These are phyloP conservation scores for Botia almorhae DNA, from an alignment of 2,797 vertebrate genomes.

Conservation along the genomic window DNA sequence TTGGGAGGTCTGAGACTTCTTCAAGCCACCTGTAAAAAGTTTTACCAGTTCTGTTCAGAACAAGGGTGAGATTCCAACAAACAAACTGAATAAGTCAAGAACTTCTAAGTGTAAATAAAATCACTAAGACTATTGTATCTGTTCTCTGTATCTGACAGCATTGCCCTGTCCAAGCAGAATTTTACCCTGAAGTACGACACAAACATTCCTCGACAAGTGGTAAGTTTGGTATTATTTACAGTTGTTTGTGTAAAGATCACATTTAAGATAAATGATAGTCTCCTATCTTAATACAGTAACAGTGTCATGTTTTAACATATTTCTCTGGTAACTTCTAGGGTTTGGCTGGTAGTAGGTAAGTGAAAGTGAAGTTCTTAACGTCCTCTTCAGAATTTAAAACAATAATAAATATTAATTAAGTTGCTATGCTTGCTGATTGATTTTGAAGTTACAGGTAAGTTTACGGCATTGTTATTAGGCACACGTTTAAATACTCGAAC, in stretches of 20 bases:
- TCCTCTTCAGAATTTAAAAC: background rate
- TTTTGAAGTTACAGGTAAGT: background rate
- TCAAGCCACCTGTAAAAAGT: conserved; percentile 87
- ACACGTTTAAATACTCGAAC: background rate
- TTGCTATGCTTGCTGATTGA: background rate
- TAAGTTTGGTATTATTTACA: conserved; percentile 62
- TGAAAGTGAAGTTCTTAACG: background rate
- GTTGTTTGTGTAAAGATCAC: background rate
- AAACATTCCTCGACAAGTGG: conserved; percentile 87
- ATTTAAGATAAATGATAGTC: too few relatives aligned
- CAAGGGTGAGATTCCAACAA: conserved; percentile 76
- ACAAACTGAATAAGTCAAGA: background rate
- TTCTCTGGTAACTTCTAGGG: conserved; percentile 71
- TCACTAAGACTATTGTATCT: background rate
- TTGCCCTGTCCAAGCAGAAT: conserved; percentile 85
- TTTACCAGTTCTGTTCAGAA: conserved; percentile 86
- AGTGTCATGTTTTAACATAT: conserved; percentile 12
- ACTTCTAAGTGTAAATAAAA: background rate
- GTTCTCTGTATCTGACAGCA: conserved; percentile 72
- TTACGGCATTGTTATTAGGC: background rate
- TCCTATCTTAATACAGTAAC: background rate
- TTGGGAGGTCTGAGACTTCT: conserved; percentile 83
- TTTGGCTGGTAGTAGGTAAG: conserved; percentile 86
- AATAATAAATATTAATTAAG: background rate
- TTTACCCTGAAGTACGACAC: conserved; percentile 87